Evolutionary conservation across 1,140 invertebrate species (phyloP).

Genomic region (Holotrichia oblita): DNA sequence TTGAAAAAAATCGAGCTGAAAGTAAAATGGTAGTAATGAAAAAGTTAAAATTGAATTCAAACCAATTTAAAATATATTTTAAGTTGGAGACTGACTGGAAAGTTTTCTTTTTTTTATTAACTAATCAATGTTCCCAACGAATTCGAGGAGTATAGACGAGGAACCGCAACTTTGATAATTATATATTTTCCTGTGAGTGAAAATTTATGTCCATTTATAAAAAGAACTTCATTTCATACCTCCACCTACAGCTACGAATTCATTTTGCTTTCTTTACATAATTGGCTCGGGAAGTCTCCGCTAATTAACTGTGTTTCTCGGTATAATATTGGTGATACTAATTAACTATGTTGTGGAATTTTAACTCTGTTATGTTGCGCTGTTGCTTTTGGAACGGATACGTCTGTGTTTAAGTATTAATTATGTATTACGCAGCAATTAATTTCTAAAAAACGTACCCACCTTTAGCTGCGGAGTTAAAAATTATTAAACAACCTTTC

Average conservation of each 20-base stretch:
- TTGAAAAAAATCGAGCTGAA: neutral
- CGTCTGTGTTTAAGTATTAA: neutral
- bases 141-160: conserved; percentile 43
- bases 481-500: neutral
- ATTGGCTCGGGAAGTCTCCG: neutral
- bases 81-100: conserved; percentile 52
- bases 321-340: conserved; percentile 6
- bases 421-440: too few relatives aligned
- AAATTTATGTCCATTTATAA: conserved; percentile 20
- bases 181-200: conserved; percentile 43
- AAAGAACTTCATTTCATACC: conserved; percentile 8
- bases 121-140: conserved; percentile 52
- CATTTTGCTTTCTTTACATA: conserved; percentile 29
- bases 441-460: too few relatives aligned
- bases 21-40: conserved; percentile 43
- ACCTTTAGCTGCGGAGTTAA: neutral
- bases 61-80: conserved; percentile 52
- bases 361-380: conserved; percentile 1
- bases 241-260: neutral
- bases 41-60: conserved; percentile 53
- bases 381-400: neutral
- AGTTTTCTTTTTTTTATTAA: conserved; percentile 50
- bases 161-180: conserved; percentile 53
- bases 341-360: neutral
- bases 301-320: conserved; percentile 24